Evolutionary conservation across 2,888 invertebrate genomes (phyloP), one percentile per base, ranked within the genome.

Genomic region (Acanthopleura granulata): DNA sequence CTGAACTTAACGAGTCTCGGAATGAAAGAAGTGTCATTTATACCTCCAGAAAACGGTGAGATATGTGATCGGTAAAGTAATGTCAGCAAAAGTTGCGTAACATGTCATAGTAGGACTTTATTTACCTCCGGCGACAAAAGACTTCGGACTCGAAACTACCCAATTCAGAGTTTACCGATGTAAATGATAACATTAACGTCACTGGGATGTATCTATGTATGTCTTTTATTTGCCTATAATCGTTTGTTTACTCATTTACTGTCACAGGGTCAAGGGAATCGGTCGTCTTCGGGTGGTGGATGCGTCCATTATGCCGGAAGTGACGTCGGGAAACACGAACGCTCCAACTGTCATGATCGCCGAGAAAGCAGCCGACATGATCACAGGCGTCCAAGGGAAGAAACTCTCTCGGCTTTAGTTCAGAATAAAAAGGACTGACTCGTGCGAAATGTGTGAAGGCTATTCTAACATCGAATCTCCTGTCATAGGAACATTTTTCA

Each of bases 271-370:
- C 4, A 40, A 40, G 40, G 40, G 40, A 3, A 40, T 40, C 40
- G 40, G 40, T 40, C 95, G 40, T 40, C 40, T 40, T 40, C 40
- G 40, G 4, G 40, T 40, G 40, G 40, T 40, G 40, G 40, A 40
- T 87, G 94, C 94, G 3, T 95, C 95, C 85, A 92, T 95, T 0
- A 89, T 95, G 72, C 95, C 95, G 0, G 91, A 93, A 0, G 94
- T 95, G 0, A 88, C 94, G 14, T 94, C 94, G 0, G 93, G 95
- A 4, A 94, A 93, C 83, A 94, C 95, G 62, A 88, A 89, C 76
- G 88, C 86, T 9, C 87, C 89, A 11, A 84, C 84, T 11, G 88
- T 89, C 15, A 89, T 89, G 88, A 62, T 89, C 73, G 89, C 88
- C 1, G 89, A 89, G 40, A 40, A 40, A 9, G 40, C 40, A 40